Evolutionary conservation across 2,797 vertebrate species (phyloP), one percentile per base, ranked within the genome.

Genomic region (Bufotes viridis): DNA sequence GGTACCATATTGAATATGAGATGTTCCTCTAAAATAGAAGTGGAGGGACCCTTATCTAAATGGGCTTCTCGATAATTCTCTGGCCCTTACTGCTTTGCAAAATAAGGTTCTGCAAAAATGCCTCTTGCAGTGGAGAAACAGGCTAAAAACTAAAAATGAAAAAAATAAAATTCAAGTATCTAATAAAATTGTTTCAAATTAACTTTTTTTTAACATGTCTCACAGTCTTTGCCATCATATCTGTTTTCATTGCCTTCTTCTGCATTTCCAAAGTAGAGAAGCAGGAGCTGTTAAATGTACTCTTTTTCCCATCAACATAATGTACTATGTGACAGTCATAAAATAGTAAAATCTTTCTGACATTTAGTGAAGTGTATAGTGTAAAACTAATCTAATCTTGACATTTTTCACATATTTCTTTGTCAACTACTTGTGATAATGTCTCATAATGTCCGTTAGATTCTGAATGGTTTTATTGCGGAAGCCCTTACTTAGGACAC

Each of bases 281-380:
- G 49, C 74, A 67, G 74, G n/a, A 65, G 74, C 75, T 57, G 49
- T 86, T 80, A 86, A 78, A 86, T 86, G n/a, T 78, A 67, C 34
- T 61, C 60, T 53, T 57, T 86, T 42, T 67, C 42, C 65, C 34
- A 86, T 82, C 18, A 22, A 78, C 74, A 90, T 91, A 67, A 91
- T 87, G 90, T 70, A 80, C 75, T 69, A 80, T 86, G 85, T 86
- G 85, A 86, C 75, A 86, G 74, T 86, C 75, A 86, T 86, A 86
- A 86, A 86, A 79, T 79, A 49, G 85, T 69, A 70, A 86, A 86
- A 86, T 80, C 76, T 86, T 67, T 70, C 61, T 80, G 85, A 86
- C 85, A 86, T 86, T 86, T 86, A 80, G 76, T 86, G 61, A 80
- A 78, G 85, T 69, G 53, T 67, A 65, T 79, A 67, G 61, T 79